Percentiles rank a stretch among this genome's conserved stretches.
phyloP scores from a whole-genome alignment of 2,888 invertebrate genomes.

The Camptogramma bilineatum region DNA sequence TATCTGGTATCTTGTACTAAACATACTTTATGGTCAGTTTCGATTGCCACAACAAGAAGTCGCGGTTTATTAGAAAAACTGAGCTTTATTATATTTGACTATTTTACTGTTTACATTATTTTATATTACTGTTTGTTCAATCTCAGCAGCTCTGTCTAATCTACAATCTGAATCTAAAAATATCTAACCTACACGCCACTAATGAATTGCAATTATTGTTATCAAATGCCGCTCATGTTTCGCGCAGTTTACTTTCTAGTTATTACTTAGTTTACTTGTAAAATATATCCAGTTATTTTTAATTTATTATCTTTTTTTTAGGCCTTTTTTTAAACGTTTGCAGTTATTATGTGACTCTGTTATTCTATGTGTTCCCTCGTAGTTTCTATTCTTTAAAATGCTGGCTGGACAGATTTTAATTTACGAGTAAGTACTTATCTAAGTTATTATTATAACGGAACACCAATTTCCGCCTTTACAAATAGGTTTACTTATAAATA shows the following conservation, averaged over 20 bases:
- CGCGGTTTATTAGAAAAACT: too few species aligned
- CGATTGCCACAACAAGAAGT: too few species aligned
- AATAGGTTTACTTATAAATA: too few species aligned
- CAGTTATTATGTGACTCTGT: too few species aligned
- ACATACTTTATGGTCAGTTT: not conserved
- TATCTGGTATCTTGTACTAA: not conserved
- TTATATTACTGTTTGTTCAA: too few species aligned
- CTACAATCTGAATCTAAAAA: slow-evolving; percentile 27
- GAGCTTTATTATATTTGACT: not conserved
- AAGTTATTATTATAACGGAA: too few species aligned
- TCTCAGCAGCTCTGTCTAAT: not conserved
- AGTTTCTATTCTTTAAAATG: too few species aligned
- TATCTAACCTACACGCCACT: slow-evolving; percentile 20
- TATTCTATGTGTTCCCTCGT: too few species aligned
- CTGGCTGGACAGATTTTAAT: too few species aligned
- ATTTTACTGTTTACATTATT: not conserved
- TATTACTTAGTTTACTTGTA: not conserved
- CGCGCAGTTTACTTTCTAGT: not conserved
- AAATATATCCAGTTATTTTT: not conserved
- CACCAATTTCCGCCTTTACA: too few species aligned
- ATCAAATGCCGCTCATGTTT: not conserved
- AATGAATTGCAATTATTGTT: slow-evolving; percentile 16
- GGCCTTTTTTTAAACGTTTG: not conserved
- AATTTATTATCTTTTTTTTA: not conserved
- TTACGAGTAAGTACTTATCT: too few species aligned